Base-by-base conservation (phyloP, 2,888 invertebrate species). In the Drosophila seclusa region DNA sequence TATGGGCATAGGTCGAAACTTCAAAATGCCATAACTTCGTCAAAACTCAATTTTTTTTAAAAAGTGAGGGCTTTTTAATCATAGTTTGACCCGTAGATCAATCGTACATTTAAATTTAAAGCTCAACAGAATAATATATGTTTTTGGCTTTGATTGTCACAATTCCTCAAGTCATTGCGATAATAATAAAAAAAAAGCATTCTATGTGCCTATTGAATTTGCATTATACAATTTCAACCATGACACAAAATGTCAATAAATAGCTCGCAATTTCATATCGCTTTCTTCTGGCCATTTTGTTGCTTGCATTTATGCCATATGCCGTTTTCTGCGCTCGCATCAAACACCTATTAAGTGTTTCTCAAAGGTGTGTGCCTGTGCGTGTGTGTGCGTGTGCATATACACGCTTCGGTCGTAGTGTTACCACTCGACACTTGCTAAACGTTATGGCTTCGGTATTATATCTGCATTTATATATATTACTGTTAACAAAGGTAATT, bases 401-500 rank as follows among this genome's bases (percentile, higher is more conserved):
- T 54, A 21, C 36, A 13, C 50, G 18, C 24, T 21, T 13, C 13
- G 4, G 13, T 24, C 16, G 21, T 16, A 4, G 45, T 45, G 7
- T 45, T 24, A 2, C 4, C 24, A 24, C 24, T 45, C 24, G 45
- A 45, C 45, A 45, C 45, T 57, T 70, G 63, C 50, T 70, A 55
- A 75, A 42, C 80, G 59, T 29, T 29, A 29, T 45, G 48, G 50
- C 53, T 49, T 58, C 53, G 68, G 85, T 59, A 84, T 80, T 84
- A 87, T 72, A 71, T 52, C 63, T 63, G 61, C 57, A 68, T 76
- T 77, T 72, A 60, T 82, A 80, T 71, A 87, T 79, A 73, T 76
- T 75, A 78, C 67, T 40, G 75, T 73, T 70, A 75, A 78, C 75
- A 74, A 71, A 81, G 80, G 73, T 79, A 89, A 88, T 85, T 89